Conservation (phyloP, 2,888 invertebrate genomes). For the Drosophila picticornis region DNA sequence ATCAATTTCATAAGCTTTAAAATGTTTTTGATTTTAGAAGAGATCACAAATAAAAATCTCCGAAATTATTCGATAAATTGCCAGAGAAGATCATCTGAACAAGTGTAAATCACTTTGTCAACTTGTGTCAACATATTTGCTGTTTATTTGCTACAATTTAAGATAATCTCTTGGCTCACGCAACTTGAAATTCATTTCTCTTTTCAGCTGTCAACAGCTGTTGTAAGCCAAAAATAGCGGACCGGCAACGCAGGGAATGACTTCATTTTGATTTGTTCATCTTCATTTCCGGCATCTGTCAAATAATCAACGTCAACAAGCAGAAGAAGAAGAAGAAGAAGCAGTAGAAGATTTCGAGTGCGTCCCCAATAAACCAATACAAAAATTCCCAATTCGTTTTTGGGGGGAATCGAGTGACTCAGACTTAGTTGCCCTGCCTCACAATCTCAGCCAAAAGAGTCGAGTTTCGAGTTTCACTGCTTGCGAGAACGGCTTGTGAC, state of each 20-base stretch:
- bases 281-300: conserved; percentile 35
- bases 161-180: background rate
- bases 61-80: background rate
- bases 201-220: background rate
- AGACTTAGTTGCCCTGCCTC: conserved; percentile 11
- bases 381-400: conserved; percentile 12
- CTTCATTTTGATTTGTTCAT: conserved; percentile 33
- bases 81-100: background rate
- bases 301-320: conserved; percentile 22
- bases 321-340: background rate
- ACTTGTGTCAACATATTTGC: background rate
- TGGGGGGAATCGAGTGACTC: conserved; percentile 26
- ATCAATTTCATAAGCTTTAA: background rate
- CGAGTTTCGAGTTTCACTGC: conserved; percentile 66
- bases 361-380: conserved; percentile 20
- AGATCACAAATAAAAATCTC: background rate
- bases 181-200: background rate
- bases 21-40: background rate
- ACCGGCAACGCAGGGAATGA: background rate
- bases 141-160: background rate
- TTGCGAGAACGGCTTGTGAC: conserved; percentile 61
- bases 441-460: conserved; percentile 29
- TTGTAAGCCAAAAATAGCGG: conserved; percentile 16
- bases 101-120: background rate
- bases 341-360: conserved; percentile 10